Evolutionary conservation across 2,888 invertebrate genomes (phyloP), one percentile per base, ranked within the genome.

Genomic region (Amiota mariae): DNA sequence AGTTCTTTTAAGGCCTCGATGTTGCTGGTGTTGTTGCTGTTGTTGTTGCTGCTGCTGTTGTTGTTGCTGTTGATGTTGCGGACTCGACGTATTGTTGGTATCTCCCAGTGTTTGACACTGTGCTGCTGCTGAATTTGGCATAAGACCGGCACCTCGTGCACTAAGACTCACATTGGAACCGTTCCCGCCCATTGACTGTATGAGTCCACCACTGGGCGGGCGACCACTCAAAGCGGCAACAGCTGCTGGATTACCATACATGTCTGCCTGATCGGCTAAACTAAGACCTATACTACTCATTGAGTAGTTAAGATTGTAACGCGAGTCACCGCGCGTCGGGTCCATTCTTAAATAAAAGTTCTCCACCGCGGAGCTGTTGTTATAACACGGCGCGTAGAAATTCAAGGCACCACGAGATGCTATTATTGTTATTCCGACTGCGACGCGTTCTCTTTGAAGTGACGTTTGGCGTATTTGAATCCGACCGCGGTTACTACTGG

Each of bases 301-400:
- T 87, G 94, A 94, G 91, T 96, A 96, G 90, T 95, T 94, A 91
- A 95, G 93, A 92, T 94, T 95, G 91, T 95, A 96, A 91, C 96
- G 95, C 94, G 95, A 94, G 92, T 95, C 96, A 92, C 95, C 94
- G 92, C 95, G 95, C 93, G 95, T 94, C 91, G 95, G 94, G 93
- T 96, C 96, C 96, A 96, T 96, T 88, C 87, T 89, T 15, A 88
- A 82, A 78, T 89, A 89, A 82, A 88, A 88, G 85, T 89, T 89
- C 87, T 89, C 88, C 89, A 89, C 89, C 82, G 86, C 87, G 88
- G 86, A 84, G 84, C 84, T 86, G 84, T 86, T 84, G 63, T 84
- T 46, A 57, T 71, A 36, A 59, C 71, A 61, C 72, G 72, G 64
- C 64, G 71, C 61, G 59, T 59, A 59, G 59, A 59, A 80, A 80